phyloP scores from a whole-genome alignment of 2,797 vertebrate genomes.

The Scyliorhinus canicula region DNA sequence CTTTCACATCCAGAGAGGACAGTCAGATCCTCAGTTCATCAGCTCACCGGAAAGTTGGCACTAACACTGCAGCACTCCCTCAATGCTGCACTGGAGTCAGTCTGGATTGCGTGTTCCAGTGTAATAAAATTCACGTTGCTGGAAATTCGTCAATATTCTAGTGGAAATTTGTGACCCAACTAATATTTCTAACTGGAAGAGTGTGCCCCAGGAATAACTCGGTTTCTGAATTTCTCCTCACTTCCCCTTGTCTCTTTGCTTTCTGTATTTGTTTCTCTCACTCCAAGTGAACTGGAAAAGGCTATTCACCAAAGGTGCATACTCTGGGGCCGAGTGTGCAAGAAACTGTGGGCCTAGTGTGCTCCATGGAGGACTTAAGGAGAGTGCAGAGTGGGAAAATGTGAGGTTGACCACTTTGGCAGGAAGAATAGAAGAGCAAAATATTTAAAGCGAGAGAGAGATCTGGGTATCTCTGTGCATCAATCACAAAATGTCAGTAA shows the following conservation, averaged over 20 bases:
- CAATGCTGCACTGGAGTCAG: too few species aligned
- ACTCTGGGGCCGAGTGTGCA: neutral
- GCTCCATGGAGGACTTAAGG: too few species aligned
- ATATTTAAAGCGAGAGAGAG: neutral
- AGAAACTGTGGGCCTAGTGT: too few species aligned
- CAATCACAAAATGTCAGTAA: neutral
- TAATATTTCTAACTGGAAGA: neutral
- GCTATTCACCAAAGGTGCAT: neutral
- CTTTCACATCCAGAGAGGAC: too few species aligned
- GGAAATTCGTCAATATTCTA: neutral
- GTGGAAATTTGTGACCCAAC: neutral
- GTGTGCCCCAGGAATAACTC: neutral
- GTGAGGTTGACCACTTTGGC: too few species aligned
- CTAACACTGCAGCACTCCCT: too few species aligned
- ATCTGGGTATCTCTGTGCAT: neutral
- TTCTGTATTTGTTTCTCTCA: neutral
- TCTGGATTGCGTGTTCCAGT: too few species aligned
- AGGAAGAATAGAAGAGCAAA: neutral
- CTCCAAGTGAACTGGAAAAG: neutral
- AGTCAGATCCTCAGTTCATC: too few species aligned
- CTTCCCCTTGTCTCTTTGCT: neutral
- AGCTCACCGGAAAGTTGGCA: too few species aligned
- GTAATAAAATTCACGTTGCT: neutral
- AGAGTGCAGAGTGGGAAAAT: neutral
- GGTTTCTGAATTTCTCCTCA: neutral